Percentiles rank a stretch among this genome's conserved stretches.
Evolutionary conservation across 53 echinoderm and acorn worm genomes (phyloP).

Genomic region (Arbacia lixula): DNA sequence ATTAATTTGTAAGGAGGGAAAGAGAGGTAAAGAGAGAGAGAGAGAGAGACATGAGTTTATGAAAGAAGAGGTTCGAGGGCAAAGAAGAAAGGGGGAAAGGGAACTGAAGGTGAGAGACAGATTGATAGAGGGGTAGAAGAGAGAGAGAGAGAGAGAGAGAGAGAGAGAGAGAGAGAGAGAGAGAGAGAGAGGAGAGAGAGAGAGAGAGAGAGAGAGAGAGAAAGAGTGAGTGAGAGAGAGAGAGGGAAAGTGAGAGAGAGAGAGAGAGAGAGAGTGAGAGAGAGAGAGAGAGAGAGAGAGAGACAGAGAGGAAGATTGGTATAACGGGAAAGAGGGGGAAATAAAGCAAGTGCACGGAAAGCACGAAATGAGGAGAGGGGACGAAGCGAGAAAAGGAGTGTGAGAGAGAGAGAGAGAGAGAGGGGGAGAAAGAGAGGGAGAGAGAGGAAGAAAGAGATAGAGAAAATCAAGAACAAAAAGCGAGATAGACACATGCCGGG

Average conservation of each 20-base stretch:
- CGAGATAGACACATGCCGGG: neutral
- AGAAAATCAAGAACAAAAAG: neutral
- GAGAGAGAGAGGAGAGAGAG: neutral
- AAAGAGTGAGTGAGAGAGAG: neutral
- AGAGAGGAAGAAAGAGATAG: neutral
- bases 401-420: neutral
- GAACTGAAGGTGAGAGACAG: no score
- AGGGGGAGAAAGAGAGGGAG: neutral
- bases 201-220: neutral
- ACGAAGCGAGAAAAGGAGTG: neutral
- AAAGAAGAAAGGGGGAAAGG: neutral
- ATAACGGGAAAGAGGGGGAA: neutral
- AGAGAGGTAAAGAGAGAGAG: neutral
- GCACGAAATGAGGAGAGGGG: neutral
- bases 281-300: neutral
- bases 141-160: neutral
- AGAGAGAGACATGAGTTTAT: neutral
- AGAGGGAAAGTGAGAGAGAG: neutral
- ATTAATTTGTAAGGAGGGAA: no score
- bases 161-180: constrained; percentile 13
- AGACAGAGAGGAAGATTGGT: neutral
- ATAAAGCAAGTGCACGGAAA: neutral
- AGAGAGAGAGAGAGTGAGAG: neutral
- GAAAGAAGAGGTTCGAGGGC: neutral
- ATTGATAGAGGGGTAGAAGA: neutral